These are phyloP conservation scores for Hypena proboscidalis DNA, from an alignment of 2,888 invertebrate genomes.

Conservation along the genomic window DNA sequence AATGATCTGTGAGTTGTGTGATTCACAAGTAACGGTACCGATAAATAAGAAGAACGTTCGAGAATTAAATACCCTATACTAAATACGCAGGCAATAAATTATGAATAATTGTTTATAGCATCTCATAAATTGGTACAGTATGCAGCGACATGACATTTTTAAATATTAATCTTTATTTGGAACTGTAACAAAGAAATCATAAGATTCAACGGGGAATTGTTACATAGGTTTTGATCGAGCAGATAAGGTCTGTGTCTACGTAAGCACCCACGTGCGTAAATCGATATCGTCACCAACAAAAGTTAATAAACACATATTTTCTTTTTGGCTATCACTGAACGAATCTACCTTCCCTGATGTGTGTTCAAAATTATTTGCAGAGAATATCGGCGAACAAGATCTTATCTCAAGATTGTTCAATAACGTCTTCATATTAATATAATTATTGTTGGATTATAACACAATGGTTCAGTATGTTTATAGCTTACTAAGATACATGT, in stretches of 20 bases:
- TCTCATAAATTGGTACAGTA: too few species aligned
- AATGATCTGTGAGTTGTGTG: constrained; percentile 22
- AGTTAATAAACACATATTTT: constrained; percentile 28
- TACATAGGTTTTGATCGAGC: too few species aligned
- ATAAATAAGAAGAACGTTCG: neutral
- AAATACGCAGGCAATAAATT: neutral
- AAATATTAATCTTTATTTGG: too few species aligned
- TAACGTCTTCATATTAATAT: constrained; percentile 1
- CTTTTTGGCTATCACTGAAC: constrained; percentile 19
- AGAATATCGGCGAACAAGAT: constrained; percentile 17
- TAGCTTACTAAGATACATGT: too few species aligned
- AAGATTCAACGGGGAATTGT: too few species aligned
- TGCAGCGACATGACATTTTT: too few species aligned
- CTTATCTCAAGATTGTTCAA: constrained; percentile 8
- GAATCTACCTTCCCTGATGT: constrained; percentile 23
- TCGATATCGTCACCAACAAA: constrained; percentile 11
- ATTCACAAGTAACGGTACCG: constrained; percentile 25
- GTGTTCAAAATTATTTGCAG: constrained; percentile 1
- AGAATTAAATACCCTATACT: too few species aligned
- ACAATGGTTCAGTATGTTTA: too few species aligned
- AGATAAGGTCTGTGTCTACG: constrained; percentile 3
- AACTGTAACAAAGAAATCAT: too few species aligned
- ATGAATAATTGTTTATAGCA: neutral
- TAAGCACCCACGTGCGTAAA: constrained; percentile 12
- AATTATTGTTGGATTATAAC: too few species aligned